These are phyloP conservation scores for Mus pahari DNA, from an alignment of 2,113 vertebrate species.

Conservation along the genomic window DNA sequence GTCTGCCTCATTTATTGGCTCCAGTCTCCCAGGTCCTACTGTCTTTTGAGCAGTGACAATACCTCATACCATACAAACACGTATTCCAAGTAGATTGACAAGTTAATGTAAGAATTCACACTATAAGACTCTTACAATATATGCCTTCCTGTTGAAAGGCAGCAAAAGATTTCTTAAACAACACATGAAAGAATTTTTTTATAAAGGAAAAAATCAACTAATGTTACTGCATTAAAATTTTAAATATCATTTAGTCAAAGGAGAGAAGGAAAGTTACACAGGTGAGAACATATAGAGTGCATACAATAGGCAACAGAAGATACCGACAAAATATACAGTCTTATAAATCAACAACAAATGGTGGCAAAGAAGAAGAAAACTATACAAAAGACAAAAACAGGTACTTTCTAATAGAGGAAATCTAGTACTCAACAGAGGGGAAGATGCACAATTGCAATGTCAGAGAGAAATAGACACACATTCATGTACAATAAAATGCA, in stretches of 20 bases:
- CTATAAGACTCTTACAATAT: background rate
- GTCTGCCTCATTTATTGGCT: background rate
- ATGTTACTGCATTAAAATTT: slow-evolving; percentile 35
- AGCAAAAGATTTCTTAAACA: slow-evolving; percentile 12
- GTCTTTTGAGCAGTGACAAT: background rate
- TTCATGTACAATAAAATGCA: background rate
- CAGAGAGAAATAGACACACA: background rate
- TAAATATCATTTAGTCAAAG: slow-evolving; percentile 19
- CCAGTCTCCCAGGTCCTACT: background rate
- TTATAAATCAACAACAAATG: background rate
- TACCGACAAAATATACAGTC: background rate
- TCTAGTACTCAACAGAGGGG: background rate
- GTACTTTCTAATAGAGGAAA: background rate
- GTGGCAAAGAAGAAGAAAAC: background rate
- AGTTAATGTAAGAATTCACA: slow-evolving; percentile 23
- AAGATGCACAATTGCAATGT: background rate
- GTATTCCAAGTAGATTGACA: background rate
- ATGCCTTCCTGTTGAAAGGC: background rate
- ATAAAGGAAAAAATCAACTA: background rate
- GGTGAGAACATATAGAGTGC: background rate
- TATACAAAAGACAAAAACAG: background rate
- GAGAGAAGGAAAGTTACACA: background rate
- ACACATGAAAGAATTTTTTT: background rate
- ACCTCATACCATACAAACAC: background rate
- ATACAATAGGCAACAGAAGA: background rate